Evolutionary conservation across 2,113 vertebrate species (phyloP).

Genomic region (Actenoides hombroni): DNA sequence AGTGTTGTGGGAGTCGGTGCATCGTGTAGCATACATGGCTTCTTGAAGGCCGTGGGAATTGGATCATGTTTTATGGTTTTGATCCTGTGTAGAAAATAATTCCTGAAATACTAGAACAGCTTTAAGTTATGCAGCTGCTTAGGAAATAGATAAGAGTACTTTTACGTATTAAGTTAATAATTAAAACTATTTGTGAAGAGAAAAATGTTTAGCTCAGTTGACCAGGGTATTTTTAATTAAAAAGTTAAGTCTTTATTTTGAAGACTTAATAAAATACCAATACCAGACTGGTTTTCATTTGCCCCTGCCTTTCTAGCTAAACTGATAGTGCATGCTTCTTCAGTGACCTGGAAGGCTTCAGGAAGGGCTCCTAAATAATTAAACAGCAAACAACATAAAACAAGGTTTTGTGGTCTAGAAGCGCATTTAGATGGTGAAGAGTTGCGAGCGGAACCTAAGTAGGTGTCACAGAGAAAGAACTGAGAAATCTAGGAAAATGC

Average conservation of each 20-base stretch:
- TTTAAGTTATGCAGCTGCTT: neutral
- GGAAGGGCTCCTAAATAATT: neutral
- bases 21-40: rapidly evolving
- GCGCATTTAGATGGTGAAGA: neutral
- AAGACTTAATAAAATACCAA: neutral
- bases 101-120: neutral
- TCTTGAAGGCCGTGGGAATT: neutral
- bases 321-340: neutral
- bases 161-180: neutral
- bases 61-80: neutral
- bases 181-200: neutral
- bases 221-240: neutral
- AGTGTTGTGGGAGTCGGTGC: neutral
- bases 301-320: neutral
- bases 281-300: neutral
- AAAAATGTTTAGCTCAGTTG: neutral
- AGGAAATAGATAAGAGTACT: neutral
- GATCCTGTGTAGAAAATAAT: neutral
- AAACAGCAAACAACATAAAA: neutral
- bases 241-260: neutral
- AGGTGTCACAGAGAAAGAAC: neutral
- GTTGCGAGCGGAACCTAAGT: neutral
- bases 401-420: neutral
- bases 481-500: neutral
- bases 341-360: neutral